Base-by-base conservation (phyloP, 2,797 vertebrate genomes). In the Helicolenus hilgendorfi region DNA sequence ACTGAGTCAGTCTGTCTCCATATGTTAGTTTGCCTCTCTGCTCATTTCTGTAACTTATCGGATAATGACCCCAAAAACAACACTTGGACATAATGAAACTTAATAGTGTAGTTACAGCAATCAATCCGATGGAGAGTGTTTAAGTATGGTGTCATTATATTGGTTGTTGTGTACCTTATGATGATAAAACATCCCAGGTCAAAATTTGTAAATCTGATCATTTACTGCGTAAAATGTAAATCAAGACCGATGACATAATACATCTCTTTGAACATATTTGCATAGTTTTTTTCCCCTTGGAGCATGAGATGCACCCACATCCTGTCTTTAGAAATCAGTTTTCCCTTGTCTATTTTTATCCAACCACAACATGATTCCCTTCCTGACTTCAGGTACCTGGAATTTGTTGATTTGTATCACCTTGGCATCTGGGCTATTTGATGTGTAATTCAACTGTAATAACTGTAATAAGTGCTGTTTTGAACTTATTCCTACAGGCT, bases 31-130 rank as follows among this genome's bases (percentile, higher is more conserved):
- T 71, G 55, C 74, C 49, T 87, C 45, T 58, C 56, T 83, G 41
- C 36, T 89, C 71, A 45, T 64, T 73, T 78, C 77, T 88, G 70
- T 67, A 79, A 83, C 24, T 31, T 67, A 81, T 84, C 63, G 81
- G 71, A 79, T 74, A 26, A 75, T 53, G 60, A 45, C 24, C n/a
- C 11, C 60, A 22, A 27, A 58, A 45, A 59, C 20, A 63, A 72
- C 60, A 22, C 20, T 18, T 29, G 18, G 4, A 11, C 22, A 38
- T 4, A 24, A 38, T 55, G 3, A 20, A 41, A 24, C 24, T 11
- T 35, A 26, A 2, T 3, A 11, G 9, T 13, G 29, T 62, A 18
- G n/a, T 27, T 2, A 33, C 29, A 58, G 7, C 7, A 64, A 70
- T 49, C 2, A 18, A 35, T 11, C 8, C 53, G 15, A 29, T 62